A percentile compares a stretch with the other conserved stretches of the same genome.
These are phyloP conservation scores for Bradypodion pumilum DNA, from an alignment of 2,797 vertebrate species.

Conservation along the genomic window DNA sequence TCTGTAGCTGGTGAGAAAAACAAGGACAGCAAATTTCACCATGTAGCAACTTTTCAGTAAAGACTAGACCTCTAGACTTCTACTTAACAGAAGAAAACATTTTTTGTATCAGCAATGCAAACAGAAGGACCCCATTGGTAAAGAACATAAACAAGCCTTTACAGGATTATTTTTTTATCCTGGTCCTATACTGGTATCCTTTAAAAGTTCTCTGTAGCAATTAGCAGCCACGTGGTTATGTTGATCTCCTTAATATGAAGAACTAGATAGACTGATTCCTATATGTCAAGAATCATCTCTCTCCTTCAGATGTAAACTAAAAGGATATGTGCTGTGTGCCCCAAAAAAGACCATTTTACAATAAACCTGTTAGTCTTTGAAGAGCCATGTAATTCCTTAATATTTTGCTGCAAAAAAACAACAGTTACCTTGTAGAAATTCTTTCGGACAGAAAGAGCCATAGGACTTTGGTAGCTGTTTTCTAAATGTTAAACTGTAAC, in stretches of 20 bases:
- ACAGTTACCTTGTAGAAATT: conserved; percentile 25
- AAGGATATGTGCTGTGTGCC: not conserved
- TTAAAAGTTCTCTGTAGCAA: not conserved
- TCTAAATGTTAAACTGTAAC: conserved; percentile 9
- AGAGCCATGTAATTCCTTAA: too few species aligned
- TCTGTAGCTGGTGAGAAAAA: too few species aligned
- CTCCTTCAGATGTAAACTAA: not conserved
- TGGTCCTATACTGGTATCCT: not conserved
- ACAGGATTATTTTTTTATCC: not conserved
- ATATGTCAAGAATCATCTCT: not conserved
- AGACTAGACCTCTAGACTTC: not conserved
- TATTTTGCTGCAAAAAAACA: too few species aligned
- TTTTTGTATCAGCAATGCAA: not conserved
- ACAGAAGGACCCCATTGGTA: not conserved
- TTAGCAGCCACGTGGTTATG: not conserved
- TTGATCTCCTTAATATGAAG: not conserved
- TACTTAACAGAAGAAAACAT: not conserved
- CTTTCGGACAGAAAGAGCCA: conserved; percentile 24
- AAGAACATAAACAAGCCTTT: not conserved
- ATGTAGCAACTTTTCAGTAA: not conserved
- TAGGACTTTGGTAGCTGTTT: conserved; percentile 3
- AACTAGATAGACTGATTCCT: not conserved
- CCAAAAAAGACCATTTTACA: not conserved
- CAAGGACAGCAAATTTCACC: too few species aligned
- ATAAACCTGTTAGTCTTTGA: not conserved